These are phyloP conservation scores for Parapsyche elsis DNA, from an alignment of 1,140 invertebrate genomes.

Conservation along the genomic window DNA sequence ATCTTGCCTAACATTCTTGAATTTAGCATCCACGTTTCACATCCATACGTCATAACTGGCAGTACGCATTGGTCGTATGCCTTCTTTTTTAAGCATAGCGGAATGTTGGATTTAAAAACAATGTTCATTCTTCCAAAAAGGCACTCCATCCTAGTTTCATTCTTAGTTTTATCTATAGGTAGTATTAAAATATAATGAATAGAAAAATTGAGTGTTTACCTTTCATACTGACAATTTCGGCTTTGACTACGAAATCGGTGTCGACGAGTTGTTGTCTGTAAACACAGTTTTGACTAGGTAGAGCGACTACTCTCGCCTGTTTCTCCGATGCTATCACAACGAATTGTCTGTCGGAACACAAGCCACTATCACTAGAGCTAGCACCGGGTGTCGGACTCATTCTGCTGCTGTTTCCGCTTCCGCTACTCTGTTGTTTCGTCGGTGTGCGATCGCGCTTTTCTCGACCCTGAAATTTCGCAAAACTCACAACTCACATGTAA, in stretches of 20 bases:
- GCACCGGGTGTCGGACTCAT: constrained; percentile 79
- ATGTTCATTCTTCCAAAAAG: no score
- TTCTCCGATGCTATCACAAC: constrained; percentile 94
- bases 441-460: constrained; percentile 68
- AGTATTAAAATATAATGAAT: no score
- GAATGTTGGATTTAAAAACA: no score
- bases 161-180: no score
- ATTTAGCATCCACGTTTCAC: no score
- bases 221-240: constrained; percentile 93
- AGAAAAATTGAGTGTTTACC: constrained; percentile 68
- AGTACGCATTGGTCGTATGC: no score
- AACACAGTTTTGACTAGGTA: constrained; percentile 93
- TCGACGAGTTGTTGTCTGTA: constrained; percentile 88
- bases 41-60: no score
- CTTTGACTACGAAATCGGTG: constrained; percentile 92
- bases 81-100: no score
- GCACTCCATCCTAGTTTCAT: no score
- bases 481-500: not conserved
- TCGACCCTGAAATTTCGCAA: constrained; percentile 54
- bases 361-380: constrained; percentile 67
- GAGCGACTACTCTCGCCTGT: constrained; percentile 91
- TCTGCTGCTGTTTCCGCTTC: constrained; percentile 68
- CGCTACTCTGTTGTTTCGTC: constrained; percentile 68
- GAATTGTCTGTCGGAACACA: constrained; percentile 86
- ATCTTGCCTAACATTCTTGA: no score